Evolutionary conservation across 2,888 invertebrate genomes (phyloP), one percentile per base, ranked within the genome.

Genomic region (Drosophila engyochracea): DNA sequence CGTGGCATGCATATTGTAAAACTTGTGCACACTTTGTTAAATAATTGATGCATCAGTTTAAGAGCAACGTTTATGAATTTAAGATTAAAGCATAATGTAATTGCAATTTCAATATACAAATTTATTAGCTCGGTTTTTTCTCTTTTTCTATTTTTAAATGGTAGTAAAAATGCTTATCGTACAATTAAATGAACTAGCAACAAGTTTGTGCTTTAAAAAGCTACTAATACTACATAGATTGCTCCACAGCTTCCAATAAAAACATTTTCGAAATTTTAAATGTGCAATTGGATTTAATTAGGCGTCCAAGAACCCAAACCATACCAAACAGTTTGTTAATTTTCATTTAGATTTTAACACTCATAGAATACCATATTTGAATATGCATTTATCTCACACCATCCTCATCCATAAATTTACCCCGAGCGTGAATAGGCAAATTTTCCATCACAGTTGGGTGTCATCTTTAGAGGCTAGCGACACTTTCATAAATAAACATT

Each of bases 401-500:
- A 35, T 16, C 16, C 16, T 35, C 35, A 16, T 35, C 35, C 35
- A 35, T 35, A 35, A 35, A 16, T 35, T 35, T 35, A 35, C 35
- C 35, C 16, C 35, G 16, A 35, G 58, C 57, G 64, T 59, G 74
- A 82, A 81, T 81, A 65, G 82, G 67, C 58, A 70, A 79, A 71
- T 62, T 25, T 3, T 33, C 25, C 33, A 78, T 83, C 83, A 72
- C 55, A 73, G 76, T 71, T 65, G 52, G 44, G 65, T 51, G 66
- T 71, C 68, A 75, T 67, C 68, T 74, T 69, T 47, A 51, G 74
- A 51, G 64, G 30, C 57, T 3, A 25, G 87, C 78, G 88, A 78
- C 85, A 78, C 83, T 88, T 87, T 88, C 85, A 85, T 86, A 86
- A 90, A 85, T 89, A 90, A 85, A 88, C 88, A 85, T 85, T 77